phyloP scores from a whole-genome alignment of 1,140 invertebrate species.

The Bombus waltoni region DNA sequence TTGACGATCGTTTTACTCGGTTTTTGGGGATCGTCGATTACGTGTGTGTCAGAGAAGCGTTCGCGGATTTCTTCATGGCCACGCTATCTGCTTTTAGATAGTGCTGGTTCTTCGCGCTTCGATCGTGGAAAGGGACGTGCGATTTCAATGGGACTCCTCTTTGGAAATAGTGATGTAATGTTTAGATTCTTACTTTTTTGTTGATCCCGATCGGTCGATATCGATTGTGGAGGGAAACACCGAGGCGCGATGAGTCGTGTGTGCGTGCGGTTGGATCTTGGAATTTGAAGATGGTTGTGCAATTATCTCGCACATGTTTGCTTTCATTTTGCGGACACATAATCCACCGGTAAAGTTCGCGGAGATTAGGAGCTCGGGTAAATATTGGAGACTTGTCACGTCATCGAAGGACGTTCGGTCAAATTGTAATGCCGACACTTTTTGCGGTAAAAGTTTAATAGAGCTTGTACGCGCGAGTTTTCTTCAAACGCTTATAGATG shows the following conservation, averaged over 20 bases:
- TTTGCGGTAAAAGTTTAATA: background rate
- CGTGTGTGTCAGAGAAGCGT: background rate
- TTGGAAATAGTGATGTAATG: background rate
- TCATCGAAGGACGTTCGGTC: background rate
- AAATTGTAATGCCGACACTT: background rate
- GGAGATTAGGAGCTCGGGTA: background rate
- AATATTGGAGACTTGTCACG: background rate
- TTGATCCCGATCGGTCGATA: background rate
- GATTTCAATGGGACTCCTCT: background rate
- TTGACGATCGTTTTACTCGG: background rate
- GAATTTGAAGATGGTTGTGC: background rate
- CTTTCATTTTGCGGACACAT: conserved; percentile 6
- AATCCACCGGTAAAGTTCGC: conserved; percentile 26
- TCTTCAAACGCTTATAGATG: too few species aligned
- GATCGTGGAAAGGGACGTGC: background rate
- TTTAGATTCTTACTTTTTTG: background rate
- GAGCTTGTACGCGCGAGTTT: too few species aligned
- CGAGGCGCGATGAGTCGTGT: background rate
- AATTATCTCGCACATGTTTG: conserved; percentile 16
- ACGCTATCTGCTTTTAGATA: conserved; percentile 3
- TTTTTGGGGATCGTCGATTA: background rate
- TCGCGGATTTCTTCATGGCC: conserved; percentile 23
- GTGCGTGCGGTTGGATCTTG: too few species aligned
- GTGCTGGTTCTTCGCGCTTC: background rate
- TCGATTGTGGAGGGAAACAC: background rate